A percentile compares a stretch with the other conserved stretches of the same genome.
These are phyloP conservation scores for Danaus melanippus DNA, from an alignment of 1,140 invertebrate species.

Conservation along the genomic window DNA sequence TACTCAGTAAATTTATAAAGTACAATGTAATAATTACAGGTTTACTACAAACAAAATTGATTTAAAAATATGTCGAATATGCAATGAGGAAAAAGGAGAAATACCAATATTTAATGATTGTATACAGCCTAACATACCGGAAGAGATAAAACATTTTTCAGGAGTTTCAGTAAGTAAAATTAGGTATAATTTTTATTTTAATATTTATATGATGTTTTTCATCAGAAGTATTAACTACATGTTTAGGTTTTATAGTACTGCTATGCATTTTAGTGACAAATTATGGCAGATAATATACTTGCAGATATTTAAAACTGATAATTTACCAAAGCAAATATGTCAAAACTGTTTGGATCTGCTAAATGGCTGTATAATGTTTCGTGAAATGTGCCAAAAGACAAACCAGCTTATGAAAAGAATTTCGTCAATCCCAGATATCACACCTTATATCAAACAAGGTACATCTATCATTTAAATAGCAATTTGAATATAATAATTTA, in stretches of 20 bases:
- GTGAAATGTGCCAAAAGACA: slow-evolving; percentile 49
- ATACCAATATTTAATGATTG: slow-evolving; percentile 55
- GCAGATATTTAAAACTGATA: slow-evolving; percentile 44
- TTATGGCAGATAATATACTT: slow-evolving; percentile 14
- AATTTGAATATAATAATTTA: too few relatives aligned
- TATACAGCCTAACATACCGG: slow-evolving; percentile 40
- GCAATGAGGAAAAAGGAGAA: slow-evolving; percentile 39
- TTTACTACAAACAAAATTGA: slow-evolving; percentile 14
- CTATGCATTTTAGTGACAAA: background rate
- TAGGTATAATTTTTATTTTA: background rate
- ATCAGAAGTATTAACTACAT: background rate
- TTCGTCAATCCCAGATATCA: background rate
- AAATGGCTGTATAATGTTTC: slow-evolving; percentile 54
- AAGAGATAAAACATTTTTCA: slow-evolving; percentile 51
- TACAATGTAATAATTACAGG: slow-evolving; percentile 16
- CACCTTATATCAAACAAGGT: slow-evolving; percentile 41
- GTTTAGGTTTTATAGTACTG: background rate
- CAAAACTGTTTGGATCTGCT: slow-evolving; percentile 47
- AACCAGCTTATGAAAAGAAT: slow-evolving; percentile 35
- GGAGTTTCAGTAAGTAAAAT: slow-evolving; percentile 45
- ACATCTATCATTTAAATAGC: background rate
- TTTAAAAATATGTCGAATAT: slow-evolving; percentile 44
- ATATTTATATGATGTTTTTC: background rate
- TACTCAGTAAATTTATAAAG: background rate
- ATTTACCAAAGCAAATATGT: slow-evolving; percentile 49